A percentile compares a stretch with the other conserved stretches of the same genome.
These are phyloP conservation scores for Athalia rosae DNA, from an alignment of 2,888 invertebrate genomes.

Conservation along the genomic window DNA sequence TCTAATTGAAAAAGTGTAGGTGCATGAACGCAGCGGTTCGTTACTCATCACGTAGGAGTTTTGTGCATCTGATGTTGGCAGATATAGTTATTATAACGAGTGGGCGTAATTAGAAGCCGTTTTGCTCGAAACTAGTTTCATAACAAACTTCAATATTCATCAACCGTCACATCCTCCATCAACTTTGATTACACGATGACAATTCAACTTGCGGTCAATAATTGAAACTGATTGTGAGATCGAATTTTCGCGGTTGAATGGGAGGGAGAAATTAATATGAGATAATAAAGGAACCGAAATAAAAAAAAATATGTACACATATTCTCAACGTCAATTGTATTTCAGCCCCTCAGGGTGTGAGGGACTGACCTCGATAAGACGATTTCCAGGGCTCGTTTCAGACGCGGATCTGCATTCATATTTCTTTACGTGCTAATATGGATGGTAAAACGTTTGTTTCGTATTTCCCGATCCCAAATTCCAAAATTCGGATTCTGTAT, in stretches of 20 bases:
- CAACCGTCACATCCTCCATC: not conserved
- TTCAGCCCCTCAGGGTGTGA: conserved; percentile 16
- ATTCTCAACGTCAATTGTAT: conserved; percentile 20
- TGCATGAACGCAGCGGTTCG: not conserved
- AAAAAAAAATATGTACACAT: not conserved
- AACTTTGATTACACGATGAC: conserved; percentile 10
- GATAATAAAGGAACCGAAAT: not conserved
- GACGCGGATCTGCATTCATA: not conserved
- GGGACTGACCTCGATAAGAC: conserved; percentile 27
- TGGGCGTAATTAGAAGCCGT: conserved; percentile 25
- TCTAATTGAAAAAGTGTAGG: not conserved
- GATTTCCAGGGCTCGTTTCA: conserved; percentile 21
- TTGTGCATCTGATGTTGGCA: not conserved
- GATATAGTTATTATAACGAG: conserved; percentile 13
- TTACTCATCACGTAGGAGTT: conserved; percentile 10
- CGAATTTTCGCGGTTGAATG: not conserved
- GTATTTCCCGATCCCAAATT: no score
- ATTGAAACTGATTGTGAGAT: not conserved
- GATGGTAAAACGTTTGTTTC: no score
- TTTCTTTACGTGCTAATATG: not conserved
- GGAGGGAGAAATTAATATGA: conserved; percentile 11
- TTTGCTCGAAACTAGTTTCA: conserved; percentile 7
- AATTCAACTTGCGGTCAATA: not conserved
- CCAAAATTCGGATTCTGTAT: no score
- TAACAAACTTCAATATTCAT: conserved; percentile 6